Conservation (phyloP, 2,888 invertebrate genomes). For the Hirudinaria manillensis region DNA sequence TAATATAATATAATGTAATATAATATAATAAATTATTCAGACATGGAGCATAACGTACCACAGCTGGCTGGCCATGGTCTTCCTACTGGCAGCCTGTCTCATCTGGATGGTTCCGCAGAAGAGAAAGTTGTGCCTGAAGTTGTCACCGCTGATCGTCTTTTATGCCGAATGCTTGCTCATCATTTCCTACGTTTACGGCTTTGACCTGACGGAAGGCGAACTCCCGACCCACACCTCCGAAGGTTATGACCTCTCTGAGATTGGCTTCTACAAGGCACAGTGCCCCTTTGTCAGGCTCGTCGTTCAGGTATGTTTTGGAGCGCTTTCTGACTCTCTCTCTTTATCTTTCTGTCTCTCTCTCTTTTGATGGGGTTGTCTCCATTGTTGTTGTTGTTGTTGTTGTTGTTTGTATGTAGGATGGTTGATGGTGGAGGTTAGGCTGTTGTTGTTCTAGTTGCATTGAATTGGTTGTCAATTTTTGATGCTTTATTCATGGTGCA, state of each 20-base stretch:
- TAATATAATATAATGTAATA: too few species aligned
- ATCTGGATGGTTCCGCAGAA: slow-evolving; percentile 88
- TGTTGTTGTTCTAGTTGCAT: too few species aligned
- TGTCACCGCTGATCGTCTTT: slow-evolving; percentile 81
- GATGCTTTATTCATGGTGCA: too few species aligned
- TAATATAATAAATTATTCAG: slow-evolving; percentile 22
- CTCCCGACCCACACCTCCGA: slow-evolving; percentile 60
- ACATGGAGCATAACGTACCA: slow-evolving; percentile 98
- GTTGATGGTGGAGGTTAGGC: too few species aligned
- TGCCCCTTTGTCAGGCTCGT: slow-evolving; percentile 57
- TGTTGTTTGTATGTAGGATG: too few species aligned
- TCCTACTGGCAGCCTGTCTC: slow-evolving; percentile 85
- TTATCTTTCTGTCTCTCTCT: neutral
- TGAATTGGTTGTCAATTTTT: too few species aligned
- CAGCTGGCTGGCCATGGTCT: slow-evolving; percentile 91
- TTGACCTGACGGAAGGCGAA: slow-evolving; percentile 67
- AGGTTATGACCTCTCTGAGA: slow-evolving; percentile 45
- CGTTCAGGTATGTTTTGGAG: slow-evolving; percentile 58
- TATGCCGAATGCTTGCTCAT: slow-evolving; percentile 78
- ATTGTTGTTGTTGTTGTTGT: neutral
- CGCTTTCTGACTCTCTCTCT: too few species aligned
- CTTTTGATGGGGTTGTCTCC: neutral
- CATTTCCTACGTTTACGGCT: slow-evolving; percentile 74
- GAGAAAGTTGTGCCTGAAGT: slow-evolving; percentile 70
- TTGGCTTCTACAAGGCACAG: slow-evolving; percentile 58